Evolutionary conservation across 30 jellyfish, hydroid and myxozoan species (phyloP).

Genomic region (Hydractinia echinata): DNA sequence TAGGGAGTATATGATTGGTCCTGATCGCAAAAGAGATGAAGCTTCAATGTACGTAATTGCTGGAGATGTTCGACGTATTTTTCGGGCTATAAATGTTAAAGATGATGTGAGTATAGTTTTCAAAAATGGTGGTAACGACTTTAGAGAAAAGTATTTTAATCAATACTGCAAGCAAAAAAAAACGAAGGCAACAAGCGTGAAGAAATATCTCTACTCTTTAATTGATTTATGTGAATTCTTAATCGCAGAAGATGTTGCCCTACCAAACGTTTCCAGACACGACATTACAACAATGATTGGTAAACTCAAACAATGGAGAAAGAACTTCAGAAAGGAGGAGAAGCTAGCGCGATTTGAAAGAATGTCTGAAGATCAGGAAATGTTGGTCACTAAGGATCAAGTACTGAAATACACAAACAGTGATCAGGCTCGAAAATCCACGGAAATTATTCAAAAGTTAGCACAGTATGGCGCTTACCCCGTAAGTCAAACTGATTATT

Average conservation of each 20-base stretch:
- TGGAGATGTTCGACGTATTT: conserved; percentile 7
- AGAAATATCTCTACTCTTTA: conserved; percentile 14
- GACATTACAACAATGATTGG: not conserved
- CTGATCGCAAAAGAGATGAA: not conserved
- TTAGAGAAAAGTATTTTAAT: not conserved
- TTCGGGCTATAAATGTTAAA: not conserved
- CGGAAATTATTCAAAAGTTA: no score
- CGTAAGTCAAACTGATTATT: not conserved
- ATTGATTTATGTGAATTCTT: conserved; percentile 4
- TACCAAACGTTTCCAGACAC: not conserved
- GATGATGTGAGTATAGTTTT: conserved; percentile 1
- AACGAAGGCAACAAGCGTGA: not conserved
- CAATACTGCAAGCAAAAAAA: not conserved
- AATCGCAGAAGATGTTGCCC: not conserved
- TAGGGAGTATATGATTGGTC: not conserved
- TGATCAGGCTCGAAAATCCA: no score
- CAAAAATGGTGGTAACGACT: not conserved
- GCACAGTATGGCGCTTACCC: not conserved
- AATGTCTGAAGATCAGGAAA: not conserved
- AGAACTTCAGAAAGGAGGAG: not conserved
- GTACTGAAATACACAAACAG: not conserved
- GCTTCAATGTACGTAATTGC: conserved; percentile 9
- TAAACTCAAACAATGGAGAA: conserved; percentile 13
- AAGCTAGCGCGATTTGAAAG: conserved; percentile 3
- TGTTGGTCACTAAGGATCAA: conserved; percentile 1